Base-by-base conservation (phyloP, 1,140 invertebrate species). In the Harpegnathos saltator region DNA sequence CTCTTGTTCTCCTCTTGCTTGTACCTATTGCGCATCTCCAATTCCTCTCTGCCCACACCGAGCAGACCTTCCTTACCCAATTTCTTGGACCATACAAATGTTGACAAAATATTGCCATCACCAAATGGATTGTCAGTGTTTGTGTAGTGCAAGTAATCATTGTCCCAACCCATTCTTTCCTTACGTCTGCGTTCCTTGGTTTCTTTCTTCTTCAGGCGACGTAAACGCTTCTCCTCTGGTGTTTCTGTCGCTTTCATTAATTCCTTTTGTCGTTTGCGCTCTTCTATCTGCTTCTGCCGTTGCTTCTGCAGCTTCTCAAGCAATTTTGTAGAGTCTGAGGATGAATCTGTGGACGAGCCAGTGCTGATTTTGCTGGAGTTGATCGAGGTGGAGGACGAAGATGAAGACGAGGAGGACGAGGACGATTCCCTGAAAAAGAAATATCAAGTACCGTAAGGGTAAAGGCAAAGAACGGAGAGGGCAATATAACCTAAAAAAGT, bases 61-160 rank as follows among this genome's bases (percentile, higher is more conserved):
- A 96, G 96, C 11, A 99, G 95, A 9, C 99, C 99, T 93, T 99
- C 98, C 90, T 99, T 98, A 85, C 98, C 97, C 48, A 99, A 94
- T 93, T 99, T 99, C 92, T 99, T 99, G 1, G 95, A 95, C 99
- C 99, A 99, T 4, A 99, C 97, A 95, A 99, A 99, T 0, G 98
- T 98, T 22, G 98, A 97, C 0, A 98, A 94, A 9, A 99, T 95
- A 92, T 98, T 98, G 14, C 97, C 97, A 95, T 99, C 99, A 1
- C 99, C 99, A 95, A 99, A 99, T 0, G 99, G 99, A 95, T 99
- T 99, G 93, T 99, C 99, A 26, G 97, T 97, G 94, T 99, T 99
- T 14, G 99, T 99, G 91, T 99, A 99, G 89, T 98, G 98, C 24
- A 98, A 95, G 92, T 99, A 98, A 93, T 99, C 98, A 88, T 98